These are phyloP conservation scores for Melopsittacus undulatus DNA, from an alignment of 2,797 vertebrate species.

Conservation along the genomic window DNA sequence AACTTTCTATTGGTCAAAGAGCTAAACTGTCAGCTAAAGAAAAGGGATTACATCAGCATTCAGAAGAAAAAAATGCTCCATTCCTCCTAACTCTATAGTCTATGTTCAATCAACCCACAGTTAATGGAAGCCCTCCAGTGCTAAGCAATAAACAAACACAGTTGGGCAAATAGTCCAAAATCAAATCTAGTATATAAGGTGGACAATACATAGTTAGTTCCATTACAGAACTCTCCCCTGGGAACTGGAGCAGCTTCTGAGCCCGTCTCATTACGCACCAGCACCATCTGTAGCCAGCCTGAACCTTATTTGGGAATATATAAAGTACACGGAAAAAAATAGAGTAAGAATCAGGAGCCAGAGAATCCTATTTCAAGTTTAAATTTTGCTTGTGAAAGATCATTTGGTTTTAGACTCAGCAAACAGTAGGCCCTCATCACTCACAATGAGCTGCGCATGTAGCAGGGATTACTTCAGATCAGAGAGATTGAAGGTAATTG, in stretches of 20 bases:
- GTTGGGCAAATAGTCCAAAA: constrained; percentile 89
- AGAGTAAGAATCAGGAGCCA: constrained; percentile 88
- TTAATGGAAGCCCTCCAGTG: constrained; percentile 84
- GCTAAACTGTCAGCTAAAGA: constrained; percentile 69
- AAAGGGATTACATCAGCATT: constrained; percentile 77
- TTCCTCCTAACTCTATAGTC: constrained; percentile 68
- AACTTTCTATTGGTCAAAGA: constrained; percentile 63
- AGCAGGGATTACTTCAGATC: constrained; percentile 92
- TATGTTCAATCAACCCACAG: constrained; percentile 79
- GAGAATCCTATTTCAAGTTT: constrained; percentile 99
- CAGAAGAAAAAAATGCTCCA: constrained; percentile 48
- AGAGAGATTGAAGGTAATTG: constrained; percentile 90
- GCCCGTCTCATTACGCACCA: constrained; percentile 88
- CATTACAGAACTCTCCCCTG: constrained; percentile 87
- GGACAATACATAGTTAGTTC: constrained; percentile 89
- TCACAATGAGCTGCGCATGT: constrained; percentile 92
- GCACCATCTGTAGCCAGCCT: constrained; percentile 93
- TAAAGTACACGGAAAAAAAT: constrained; percentile 91
- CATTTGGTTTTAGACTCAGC: constrained; percentile 97
- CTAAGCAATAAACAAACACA: constrained; percentile 88
- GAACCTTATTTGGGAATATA: constrained; percentile 95
- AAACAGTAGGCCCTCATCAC: constrained; percentile 95
- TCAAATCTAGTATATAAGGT: constrained; percentile 86
- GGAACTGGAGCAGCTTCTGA: constrained; percentile 85
- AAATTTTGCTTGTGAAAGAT: constrained; percentile 98